Conservation (phyloP, 2,888 invertebrate species). For the Caenorhabditis doughertyi region DNA sequence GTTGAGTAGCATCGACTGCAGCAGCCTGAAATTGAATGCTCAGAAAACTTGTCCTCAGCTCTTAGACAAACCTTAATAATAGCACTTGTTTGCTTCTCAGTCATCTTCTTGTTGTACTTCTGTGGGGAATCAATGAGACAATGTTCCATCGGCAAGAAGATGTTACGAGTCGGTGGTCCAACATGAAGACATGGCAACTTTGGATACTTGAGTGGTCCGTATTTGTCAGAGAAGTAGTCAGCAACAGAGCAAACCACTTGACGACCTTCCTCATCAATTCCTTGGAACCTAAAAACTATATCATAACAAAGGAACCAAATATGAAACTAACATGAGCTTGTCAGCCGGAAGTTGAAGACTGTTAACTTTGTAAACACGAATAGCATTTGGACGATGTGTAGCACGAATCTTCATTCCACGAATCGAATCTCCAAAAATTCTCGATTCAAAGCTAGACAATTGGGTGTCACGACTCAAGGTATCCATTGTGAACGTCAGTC, state of each 20-base stretch:
- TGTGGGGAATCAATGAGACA: conserved; percentile 77
- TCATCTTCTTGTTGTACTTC: conserved; percentile 79
- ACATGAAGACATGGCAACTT: conserved; percentile 80
- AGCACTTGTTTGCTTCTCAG: conserved; percentile 77
- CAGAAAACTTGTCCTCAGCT: not conserved
- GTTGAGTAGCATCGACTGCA: conserved; percentile 78
- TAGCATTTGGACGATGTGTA: conserved; percentile 74
- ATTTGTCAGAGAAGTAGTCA: conserved; percentile 78
- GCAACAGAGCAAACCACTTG: conserved; percentile 76
- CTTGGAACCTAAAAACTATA: conserved; percentile 69
- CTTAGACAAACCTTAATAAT: conserved; percentile 69
- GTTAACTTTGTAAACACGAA: conserved; percentile 80
- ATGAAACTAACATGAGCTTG: conserved; percentile 64
- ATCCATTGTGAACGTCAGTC: conserved; percentile 63
- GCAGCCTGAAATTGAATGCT: conserved; percentile 72
- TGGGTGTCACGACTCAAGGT: conserved; percentile 68
- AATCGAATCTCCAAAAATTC: conserved; percentile 74
- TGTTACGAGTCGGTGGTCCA: conserved; percentile 78
- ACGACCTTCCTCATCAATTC: conserved; percentile 67
- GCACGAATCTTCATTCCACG: conserved; percentile 76
- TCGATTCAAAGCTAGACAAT: conserved; percentile 71
- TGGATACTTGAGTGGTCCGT: conserved; percentile 75
- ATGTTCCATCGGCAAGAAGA: conserved; percentile 80
- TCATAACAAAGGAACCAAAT: not conserved
- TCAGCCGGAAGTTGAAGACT: conserved; percentile 76